Conservation (phyloP, 2,113 vertebrate genomes). For the Myocastor coypus region DNA sequence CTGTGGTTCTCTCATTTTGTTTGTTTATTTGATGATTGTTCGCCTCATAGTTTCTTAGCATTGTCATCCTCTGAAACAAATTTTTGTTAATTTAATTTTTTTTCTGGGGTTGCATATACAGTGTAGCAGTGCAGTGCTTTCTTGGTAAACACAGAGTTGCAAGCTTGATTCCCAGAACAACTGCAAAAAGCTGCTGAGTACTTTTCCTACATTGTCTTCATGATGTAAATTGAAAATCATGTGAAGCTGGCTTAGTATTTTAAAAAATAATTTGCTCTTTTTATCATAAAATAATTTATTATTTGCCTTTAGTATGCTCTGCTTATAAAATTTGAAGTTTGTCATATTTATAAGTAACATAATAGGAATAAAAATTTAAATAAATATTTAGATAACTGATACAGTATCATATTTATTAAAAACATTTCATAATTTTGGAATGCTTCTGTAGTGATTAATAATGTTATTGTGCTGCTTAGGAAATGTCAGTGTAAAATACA, state of each 20-base stretch:
- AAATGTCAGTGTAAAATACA: not conserved
- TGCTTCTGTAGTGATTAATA: not conserved
- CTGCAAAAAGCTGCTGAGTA: too few species aligned
- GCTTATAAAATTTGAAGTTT: not conserved
- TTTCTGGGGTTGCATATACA: too few species aligned
- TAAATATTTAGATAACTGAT: not conserved
- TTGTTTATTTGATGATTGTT: not conserved
- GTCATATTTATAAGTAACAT: not conserved
- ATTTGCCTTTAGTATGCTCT: not conserved
- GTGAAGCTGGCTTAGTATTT: not conserved
- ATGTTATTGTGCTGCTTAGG: not conserved
- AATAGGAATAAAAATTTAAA: not conserved
- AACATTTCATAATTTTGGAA: conserved; percentile 17
- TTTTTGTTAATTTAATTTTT: not conserved
- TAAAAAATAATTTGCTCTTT: not conserved
- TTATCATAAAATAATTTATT: not conserved
- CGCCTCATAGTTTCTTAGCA: not conserved
- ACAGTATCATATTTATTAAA: not conserved
- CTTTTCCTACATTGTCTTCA: not conserved
- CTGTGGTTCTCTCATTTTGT: not conserved
- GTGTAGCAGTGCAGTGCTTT: too few species aligned
- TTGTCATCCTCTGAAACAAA: not conserved
- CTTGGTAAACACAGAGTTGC: too few species aligned
- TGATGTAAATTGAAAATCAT: not conserved
- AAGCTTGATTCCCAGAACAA: too few species aligned